Base-by-base conservation (phyloP, 2,888 invertebrate species). In the Deroplatys truncata region DNA sequence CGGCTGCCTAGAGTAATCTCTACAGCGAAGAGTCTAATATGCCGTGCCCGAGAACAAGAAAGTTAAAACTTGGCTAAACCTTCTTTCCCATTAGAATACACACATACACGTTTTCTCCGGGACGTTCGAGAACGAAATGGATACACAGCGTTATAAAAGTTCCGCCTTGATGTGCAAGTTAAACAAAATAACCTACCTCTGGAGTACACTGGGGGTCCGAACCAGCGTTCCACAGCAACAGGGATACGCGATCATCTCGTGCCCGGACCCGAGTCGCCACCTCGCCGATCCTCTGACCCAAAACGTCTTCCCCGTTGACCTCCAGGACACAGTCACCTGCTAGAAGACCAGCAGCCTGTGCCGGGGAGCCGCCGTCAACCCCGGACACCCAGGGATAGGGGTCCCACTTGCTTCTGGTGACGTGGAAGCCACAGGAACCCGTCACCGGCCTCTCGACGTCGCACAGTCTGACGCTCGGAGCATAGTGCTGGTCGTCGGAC, bases 351-450 rank as follows among this genome's bases (percentile, higher is more conserved):
- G 96, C 95, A 0, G 92, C 90, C 89, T 95, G 95, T 0, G 97
- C 97, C 89, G 96, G 94, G 2, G 96, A 95, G 10, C 94, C 95
- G 0, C 93, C 92, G 29, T 96, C 96, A 31, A 97, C 96, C 89
- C 95, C 95, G 92, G 94, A 94, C 91, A 97, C 96, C 97, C 97
- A 97, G 31, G 97, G 97, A 93, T 97, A 97, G 0, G 97, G 97
- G 93, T 97, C 97, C 97, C 97, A 97, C 90, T 97, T 95, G 10
- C 96, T 96, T 91, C 97, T 95, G 0, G 96, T 96, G 83, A 97
- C 93, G 90, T 97, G 95, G 92, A 97, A 97, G 0, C 97, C 97
- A 84, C 96, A 95, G 3, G 95, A 95, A 89, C 95, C 95, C 2
- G 95, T 94, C 88, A 95, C 94, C 84, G 95, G 95, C 92, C 95